Conservation (phyloP, 2,797 vertebrate species). For the Orientallactaga sibirica region DNA sequence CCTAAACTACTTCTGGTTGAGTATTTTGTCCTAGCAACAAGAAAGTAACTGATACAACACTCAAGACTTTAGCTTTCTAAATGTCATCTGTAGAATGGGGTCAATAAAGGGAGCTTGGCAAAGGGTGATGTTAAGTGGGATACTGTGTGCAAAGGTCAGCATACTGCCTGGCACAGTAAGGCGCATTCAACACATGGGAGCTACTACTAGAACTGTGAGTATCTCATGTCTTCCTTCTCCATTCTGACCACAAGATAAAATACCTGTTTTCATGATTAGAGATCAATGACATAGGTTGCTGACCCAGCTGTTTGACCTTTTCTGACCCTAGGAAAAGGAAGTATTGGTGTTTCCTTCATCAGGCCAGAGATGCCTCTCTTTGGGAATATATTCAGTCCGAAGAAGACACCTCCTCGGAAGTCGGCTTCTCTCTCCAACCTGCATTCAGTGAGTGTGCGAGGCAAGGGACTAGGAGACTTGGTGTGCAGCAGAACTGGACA, state of each 20-base stretch:
- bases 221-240: neutral
- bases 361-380: conserved; percentile 93
- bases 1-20: too few species aligned
- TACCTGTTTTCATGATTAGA: neutral
- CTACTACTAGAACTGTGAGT: neutral
- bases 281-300: neutral
- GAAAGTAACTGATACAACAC: too few species aligned
- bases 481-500: too few species aligned
- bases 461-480: rapidly evolving
- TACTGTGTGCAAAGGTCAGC: neutral
- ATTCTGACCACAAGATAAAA: neutral
- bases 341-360: neutral
- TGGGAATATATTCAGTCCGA: conserved; percentile 95
- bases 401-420: conserved; percentile 96
- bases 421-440: conserved; percentile 96
- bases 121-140: neutral
- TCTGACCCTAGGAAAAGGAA: conserved; percentile 16
- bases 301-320: neutral
- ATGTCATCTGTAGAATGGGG: neutral
- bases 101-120: too few species aligned
- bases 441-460: conserved; percentile 91
- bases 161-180: rapidly evolving
- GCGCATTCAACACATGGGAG: neutral
- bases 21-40: too few species aligned
- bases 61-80: neutral